Evolutionary conservation across 2,797 vertebrate species (phyloP).

Genomic region (Chelon auratus): DNA sequence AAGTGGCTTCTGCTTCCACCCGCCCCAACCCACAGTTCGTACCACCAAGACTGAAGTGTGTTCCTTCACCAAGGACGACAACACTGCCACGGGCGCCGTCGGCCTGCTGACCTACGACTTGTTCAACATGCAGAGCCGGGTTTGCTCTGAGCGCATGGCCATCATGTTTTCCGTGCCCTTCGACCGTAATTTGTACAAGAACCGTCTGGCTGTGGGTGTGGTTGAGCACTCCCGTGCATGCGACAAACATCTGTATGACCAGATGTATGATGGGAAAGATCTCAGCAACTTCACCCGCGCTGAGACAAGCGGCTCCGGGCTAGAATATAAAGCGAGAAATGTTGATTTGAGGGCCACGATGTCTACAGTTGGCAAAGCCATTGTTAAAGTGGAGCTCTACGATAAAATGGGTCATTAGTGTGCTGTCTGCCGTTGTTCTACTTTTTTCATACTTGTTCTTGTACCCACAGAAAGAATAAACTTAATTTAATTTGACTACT

Average conservation of each 20-base stretch:
- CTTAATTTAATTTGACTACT: constrained; percentile 47
- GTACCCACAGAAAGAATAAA: constrained; percentile 51
- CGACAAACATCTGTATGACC: constrained; percentile 75
- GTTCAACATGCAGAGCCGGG: constrained; percentile 69
- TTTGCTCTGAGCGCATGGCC: constrained; percentile 64
- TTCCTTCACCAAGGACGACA: constrained; percentile 80
- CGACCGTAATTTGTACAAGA: constrained; percentile 78
- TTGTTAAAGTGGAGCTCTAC: constrained; percentile 80
- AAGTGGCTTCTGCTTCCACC: constrained; percentile 77
- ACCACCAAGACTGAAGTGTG: constrained; percentile 69
- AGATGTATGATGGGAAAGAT: constrained; percentile 79
- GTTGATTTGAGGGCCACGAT: constrained; percentile 78
- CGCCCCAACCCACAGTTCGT: constrained; percentile 79
- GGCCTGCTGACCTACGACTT: constrained; percentile 82
- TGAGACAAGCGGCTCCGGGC: constrained; percentile 54
- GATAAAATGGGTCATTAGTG: constrained; percentile 71
- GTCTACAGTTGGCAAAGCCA: constrained; percentile 77
- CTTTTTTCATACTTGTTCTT: constrained; percentile 21
- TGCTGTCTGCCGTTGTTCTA: background rate
- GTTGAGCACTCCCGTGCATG: constrained; percentile 59
- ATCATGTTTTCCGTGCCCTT: constrained; percentile 82
- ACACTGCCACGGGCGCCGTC: constrained; percentile 73
- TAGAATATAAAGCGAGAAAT: constrained; percentile 30
- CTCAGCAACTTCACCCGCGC: constrained; percentile 54
- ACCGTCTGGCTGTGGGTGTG: constrained; percentile 76